Base-by-base conservation (phyloP, 1,140 invertebrate genomes). In the Cydia fagiglandana region DNA sequence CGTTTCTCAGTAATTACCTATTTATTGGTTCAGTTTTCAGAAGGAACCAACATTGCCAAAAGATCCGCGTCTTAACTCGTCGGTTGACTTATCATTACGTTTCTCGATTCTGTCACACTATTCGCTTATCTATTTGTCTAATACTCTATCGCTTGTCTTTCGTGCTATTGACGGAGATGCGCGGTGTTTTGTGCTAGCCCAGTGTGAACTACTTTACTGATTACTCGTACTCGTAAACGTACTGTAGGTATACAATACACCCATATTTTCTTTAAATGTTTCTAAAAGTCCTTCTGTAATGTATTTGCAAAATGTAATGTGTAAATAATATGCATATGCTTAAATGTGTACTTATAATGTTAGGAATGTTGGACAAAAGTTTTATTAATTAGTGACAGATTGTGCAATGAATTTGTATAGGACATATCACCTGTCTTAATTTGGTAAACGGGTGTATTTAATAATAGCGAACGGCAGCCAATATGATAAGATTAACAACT, bases 231-330 rank as follows among this genome's bases (percentile, higher is more conserved):
- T 5, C 13, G 15, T 53, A 17, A 5, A 53, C n/a, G 7, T 2
- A 4, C 5, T n/a, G 15, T 61, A 24, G 5, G 53, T 61, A 24
- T 61, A 30, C 30, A 30, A 30, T 30, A 30, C 30, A n/a, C 53
- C 15, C 7, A 53, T 20, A 4, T 20, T 9, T 24, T 61, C 17
- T 47, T 47, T 15, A n/a, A 53, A 17, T 10, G n/a, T 24, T 61
- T 61, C 20, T 12, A 24, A 7, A 24, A 61, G n/a, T 61, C 7
- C 2, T 61, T 34, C 4, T 34, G 9, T 66, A 15, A 66, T 66
- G 38, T 66, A 66, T 66, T 61, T 38, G 13, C 64, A 34, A 66
- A 38, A n/a, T 70, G n/a, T 70, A 38, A 70, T 38, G 66, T 17
- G 34, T 38, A 70, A 38, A 17, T 38, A 70, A 70, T 38, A 38